These are phyloP conservation scores for Agelaius phoeniceus DNA, from an alignment of 2,113 vertebrate species.

Conservation along the genomic window DNA sequence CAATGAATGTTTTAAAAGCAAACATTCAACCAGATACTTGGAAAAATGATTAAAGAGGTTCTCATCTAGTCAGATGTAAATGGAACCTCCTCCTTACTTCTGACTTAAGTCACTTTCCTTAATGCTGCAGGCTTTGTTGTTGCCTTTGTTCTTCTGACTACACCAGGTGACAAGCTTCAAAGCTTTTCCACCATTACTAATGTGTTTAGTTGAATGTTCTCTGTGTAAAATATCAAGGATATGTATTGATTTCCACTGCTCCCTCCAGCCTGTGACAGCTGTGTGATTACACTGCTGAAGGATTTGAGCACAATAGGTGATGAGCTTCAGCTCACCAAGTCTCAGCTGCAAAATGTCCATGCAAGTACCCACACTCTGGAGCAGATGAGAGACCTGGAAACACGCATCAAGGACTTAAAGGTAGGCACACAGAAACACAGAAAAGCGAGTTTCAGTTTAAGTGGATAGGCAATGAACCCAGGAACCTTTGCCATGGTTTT, in stretches of 20 bases:
- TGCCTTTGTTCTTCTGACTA: neutral
- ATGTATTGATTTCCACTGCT: neutral
- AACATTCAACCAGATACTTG: neutral
- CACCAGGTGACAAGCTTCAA: neutral
- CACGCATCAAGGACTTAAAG: conserved; percentile 80
- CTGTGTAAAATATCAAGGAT: neutral
- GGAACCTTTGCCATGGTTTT: neutral
- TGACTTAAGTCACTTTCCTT: neutral
- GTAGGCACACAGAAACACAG: conserved; percentile 65
- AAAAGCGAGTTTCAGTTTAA: neutral
- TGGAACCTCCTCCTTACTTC: neutral
- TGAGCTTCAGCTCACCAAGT: conserved; percentile 80
- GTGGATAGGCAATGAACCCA: neutral
- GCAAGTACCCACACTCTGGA: conserved; percentile 68
- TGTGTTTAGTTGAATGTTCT: neutral
- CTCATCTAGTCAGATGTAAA: neutral
- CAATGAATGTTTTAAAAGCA: neutral
- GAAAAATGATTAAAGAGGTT: neutral
- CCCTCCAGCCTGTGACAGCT: conserved; percentile 88
- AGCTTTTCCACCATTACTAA: neutral
- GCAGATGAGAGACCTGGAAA: conserved; percentile 82
- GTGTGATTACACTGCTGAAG: conserved; percentile 84
- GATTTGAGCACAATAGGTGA: conserved; percentile 82
- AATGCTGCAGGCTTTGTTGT: neutral
- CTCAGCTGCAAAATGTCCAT: conserved; percentile 77